Conservation (phyloP, 2,888 invertebrate genomes). For the Orthosia cruda region DNA sequence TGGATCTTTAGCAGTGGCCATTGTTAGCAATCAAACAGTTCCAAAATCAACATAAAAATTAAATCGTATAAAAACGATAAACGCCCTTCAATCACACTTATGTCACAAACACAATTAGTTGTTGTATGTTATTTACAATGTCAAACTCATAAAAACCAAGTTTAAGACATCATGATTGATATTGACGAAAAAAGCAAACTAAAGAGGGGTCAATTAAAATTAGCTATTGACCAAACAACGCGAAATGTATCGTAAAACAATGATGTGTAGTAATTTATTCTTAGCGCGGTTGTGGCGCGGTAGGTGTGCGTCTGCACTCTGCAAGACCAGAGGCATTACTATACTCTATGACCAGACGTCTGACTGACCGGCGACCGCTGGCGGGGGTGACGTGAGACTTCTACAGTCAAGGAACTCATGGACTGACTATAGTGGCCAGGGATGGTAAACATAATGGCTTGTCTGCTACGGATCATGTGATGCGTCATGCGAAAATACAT, state of each 20-base stretch:
- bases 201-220: background rate
- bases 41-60: background rate
- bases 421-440: background rate
- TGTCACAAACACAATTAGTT: constrained; percentile 7
- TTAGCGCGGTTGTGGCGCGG: background rate
- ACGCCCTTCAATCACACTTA: constrained; percentile 4
- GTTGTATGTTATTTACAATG: constrained; percentile 4
- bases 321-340: too few species aligned
- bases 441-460: constrained; percentile 8
- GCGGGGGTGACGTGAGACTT: background rate
- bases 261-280: background rate
- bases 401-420: background rate
- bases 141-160: background rate
- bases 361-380: background rate
- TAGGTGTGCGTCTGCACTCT: constrained; percentile 15
- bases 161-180: background rate
- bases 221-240: background rate
- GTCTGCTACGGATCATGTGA: background rate
- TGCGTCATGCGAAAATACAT: background rate
- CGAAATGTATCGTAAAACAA: background rate
- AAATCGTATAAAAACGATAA: constrained; percentile 5
- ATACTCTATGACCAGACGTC: too few species aligned
- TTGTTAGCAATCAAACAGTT: constrained; percentile 23
- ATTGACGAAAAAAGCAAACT: background rate
- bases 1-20: constrained; percentile 29